Conservation (phyloP, 2,113 vertebrate genomes). For the Oryzias curvinotus region DNA sequence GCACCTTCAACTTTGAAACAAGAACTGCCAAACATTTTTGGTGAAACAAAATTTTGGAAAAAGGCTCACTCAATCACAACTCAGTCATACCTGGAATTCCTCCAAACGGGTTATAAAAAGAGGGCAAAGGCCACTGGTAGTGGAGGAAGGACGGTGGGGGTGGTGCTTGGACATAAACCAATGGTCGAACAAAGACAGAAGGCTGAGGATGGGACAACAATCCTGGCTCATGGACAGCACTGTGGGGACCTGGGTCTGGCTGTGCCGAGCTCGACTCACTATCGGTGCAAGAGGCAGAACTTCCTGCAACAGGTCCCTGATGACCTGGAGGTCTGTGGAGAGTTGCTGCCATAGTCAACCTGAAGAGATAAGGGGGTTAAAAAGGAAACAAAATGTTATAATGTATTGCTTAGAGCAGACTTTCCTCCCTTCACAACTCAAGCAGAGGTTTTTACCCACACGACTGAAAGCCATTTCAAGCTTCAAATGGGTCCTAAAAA, state of each 20-base stretch:
- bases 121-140: slow-evolving; percentile 65
- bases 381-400: no score
- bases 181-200: not conserved
- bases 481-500: no score
- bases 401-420: no score
- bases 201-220: slow-evolving; percentile 6
- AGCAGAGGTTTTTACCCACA: no score
- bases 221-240: slow-evolving; percentile 24
- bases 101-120: slow-evolving; percentile 49
- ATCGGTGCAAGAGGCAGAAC: not conserved
- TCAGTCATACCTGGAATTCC: slow-evolving; percentile 61
- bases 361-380: not conserved
- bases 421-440: no score
- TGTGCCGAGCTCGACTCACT: not conserved
- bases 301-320: slow-evolving; percentile 10
- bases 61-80: not conserved
- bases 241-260: slow-evolving; percentile 21
- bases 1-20: not conserved
- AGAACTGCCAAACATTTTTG: not conserved
- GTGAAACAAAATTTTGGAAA: not conserved
- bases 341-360: slow-evolving; percentile 36
- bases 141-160: slow-evolving; percentile 40
- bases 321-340: slow-evolving; percentile 3
- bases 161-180: slow-evolving; percentile 48
- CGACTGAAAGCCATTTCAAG: no score